Evolutionary conservation across 2,113 vertebrate species (phyloP), one percentile per base, ranked within the genome.

Genomic region (Penelope pileata): DNA sequence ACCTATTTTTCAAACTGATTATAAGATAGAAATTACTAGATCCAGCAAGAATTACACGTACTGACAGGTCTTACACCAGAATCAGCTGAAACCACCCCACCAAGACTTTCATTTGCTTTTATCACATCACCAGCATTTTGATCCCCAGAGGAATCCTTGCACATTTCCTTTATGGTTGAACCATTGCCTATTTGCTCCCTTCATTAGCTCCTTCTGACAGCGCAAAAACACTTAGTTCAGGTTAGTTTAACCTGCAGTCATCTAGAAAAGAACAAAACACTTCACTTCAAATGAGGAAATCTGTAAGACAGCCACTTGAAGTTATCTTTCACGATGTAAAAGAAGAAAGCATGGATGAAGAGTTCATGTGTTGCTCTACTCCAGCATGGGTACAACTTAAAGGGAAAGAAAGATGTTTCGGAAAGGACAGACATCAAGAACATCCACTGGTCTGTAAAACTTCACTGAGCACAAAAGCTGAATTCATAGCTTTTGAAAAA

Each of bases 221-320:
- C 62, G 26, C 86, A 74, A 17, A 60, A 80, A 64, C 73, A 36
- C 47, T 82, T 51, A 4, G 48, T 30, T 80, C 9, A 48, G 63
- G 53, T 63, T 51, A 59, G 60, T 90, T 93, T 73, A 83, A 80
- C 62, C 40, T 23, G 26, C 58, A 90, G 48, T 72, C 60, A 51
- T 36, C 53, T n/a, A 54, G 43, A 43, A 82, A 45, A 12, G 58
- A 86, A 54, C 6, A 42, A n/a, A 69, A 45, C 3, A 8, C 4
- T 92, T 40, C 66, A 86, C 48, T 40, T 56, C 27, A 36, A 12
- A 78, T 16, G 22, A 67, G 75, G 26, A 36, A 50, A 63, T 24
- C 38, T 9, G 7, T 0, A 74, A 24, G 56, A 64, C 4, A 38
- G 62, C 23, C 11, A 53, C 23, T 7, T 72, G 56, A 91, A 72